Conservation (phyloP, 2,113 vertebrate species). For the Caracal caracal region DNA sequence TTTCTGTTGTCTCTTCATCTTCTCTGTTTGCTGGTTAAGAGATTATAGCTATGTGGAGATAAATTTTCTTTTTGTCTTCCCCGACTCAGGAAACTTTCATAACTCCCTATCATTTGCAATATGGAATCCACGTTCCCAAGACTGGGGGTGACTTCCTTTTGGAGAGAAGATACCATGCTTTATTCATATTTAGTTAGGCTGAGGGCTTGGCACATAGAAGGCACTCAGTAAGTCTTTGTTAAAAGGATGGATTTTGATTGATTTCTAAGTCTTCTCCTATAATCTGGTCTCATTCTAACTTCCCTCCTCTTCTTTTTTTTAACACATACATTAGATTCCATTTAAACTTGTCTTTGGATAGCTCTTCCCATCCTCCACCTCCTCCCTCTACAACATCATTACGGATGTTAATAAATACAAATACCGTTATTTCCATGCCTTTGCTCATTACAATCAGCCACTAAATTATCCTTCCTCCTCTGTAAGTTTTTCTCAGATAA, state of each 20-base stretch:
- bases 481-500: neutral
- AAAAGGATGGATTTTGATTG: neutral
- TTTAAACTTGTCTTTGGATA: neutral
- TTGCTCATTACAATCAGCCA: neutral
- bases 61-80: neutral
- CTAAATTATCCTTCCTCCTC: neutral
- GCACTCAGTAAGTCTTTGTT: neutral
- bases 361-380: neutral
- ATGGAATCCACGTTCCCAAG: neutral
- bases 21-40: neutral
- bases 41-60: neutral
- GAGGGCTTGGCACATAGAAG: neutral
- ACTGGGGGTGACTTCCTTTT: neutral
- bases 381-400: rapidly evolving
- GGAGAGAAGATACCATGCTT: neutral
- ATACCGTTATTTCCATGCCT: neutral
- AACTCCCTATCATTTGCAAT: neutral
- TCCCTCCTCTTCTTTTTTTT: neutral
- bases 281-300: neutral
- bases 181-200: neutral
- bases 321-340: neutral
- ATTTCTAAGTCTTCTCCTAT: neutral
- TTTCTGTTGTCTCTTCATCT: neutral
- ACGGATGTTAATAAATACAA: no score
- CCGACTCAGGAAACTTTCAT: neutral